Percentiles rank a stretch among this genome's conserved stretches.
Conservation (phyloP, 2,888 invertebrate species). For the Ellobium chinense region DNA sequence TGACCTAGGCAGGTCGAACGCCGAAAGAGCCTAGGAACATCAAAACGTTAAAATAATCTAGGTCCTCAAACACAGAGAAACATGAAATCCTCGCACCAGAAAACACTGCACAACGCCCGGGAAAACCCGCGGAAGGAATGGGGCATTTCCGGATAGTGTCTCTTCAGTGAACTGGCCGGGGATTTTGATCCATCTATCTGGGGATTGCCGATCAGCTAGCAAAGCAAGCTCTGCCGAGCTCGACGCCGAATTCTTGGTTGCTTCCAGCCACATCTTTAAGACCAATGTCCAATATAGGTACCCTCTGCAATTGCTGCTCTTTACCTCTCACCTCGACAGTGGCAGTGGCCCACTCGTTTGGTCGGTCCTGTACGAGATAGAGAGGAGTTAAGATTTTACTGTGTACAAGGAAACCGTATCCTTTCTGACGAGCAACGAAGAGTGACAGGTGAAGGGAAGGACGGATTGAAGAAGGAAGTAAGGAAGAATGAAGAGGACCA, state of each 20-base stretch:
- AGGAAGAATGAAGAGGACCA: neutral
- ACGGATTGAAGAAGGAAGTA: too few relatives aligned
- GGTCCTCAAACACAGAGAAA: too few relatives aligned
- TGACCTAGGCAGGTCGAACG: neutral
- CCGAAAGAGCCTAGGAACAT: neutral
- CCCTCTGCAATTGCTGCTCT: constrained; percentile 88
- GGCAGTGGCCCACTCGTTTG: constrained; percentile 87
- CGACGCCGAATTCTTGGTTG: constrained; percentile 89
- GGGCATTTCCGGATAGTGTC: too few relatives aligned
- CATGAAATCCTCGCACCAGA: too few relatives aligned
- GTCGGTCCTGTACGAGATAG: constrained; percentile 83
- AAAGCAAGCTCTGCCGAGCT: constrained; percentile 92
- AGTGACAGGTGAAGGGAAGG: too few relatives aligned
- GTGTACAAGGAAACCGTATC: too few relatives aligned
- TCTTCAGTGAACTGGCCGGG: too few relatives aligned
- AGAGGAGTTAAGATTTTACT: neutral
- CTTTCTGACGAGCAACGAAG: too few relatives aligned
- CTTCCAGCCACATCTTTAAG: constrained; percentile 87
- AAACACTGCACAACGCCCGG: too few relatives aligned
- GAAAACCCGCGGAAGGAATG: too few relatives aligned
- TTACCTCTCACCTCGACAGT: constrained; percentile 84
- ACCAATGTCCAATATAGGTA: constrained; percentile 91
- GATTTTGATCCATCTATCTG: too few relatives aligned
- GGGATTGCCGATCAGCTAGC: constrained; percentile 54
- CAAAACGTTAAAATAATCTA: neutral